Conservation (phyloP, 2,888 invertebrate genomes). For the Zygothrica quintamaculata region DNA sequence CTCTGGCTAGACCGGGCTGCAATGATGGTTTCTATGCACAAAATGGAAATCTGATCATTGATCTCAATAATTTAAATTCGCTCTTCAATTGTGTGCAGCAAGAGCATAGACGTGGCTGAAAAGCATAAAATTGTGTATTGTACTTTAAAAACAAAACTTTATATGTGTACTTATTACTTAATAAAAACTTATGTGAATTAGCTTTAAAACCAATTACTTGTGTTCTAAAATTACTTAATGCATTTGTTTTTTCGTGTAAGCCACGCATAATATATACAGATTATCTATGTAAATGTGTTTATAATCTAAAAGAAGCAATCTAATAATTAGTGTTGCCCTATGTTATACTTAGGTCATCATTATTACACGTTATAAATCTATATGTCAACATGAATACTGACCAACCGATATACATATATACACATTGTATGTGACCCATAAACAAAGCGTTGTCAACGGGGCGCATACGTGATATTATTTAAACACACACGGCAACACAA, state of each 20-base stretch:
- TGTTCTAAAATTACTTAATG: neutral
- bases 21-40: conserved; percentile 35
- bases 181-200: neutral
- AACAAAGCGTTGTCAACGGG: conserved; percentile 30
- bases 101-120: conserved; percentile 22
- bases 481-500: conserved; percentile 30
- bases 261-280: neutral
- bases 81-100: conserved; percentile 46
- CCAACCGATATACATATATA: conserved; percentile 6
- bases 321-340: conserved; percentile 34
- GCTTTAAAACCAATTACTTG: neutral
- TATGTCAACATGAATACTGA: conserved; percentile 39
- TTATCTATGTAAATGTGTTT: conserved; percentile 17
- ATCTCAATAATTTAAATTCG: conserved; percentile 27
- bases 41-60: conserved; percentile 50
- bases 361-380: conserved; percentile 42
- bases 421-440: conserved; percentile 37
- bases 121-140: too few relatives aligned
- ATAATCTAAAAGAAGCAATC: conserved; percentile 39
- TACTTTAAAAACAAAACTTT: too few relatives aligned
- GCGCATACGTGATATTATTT: conserved; percentile 56
- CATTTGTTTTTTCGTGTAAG: conserved; percentile 5
- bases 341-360: neutral
- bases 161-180: too few relatives aligned
- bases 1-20: conserved; percentile 43